A percentile compares a stretch with the other conserved stretches of the same genome.
These are phyloP conservation scores for Tetranychus cinnabarinus DNA, from an alignment of 1,140 invertebrate genomes.

Conservation along the genomic window DNA sequence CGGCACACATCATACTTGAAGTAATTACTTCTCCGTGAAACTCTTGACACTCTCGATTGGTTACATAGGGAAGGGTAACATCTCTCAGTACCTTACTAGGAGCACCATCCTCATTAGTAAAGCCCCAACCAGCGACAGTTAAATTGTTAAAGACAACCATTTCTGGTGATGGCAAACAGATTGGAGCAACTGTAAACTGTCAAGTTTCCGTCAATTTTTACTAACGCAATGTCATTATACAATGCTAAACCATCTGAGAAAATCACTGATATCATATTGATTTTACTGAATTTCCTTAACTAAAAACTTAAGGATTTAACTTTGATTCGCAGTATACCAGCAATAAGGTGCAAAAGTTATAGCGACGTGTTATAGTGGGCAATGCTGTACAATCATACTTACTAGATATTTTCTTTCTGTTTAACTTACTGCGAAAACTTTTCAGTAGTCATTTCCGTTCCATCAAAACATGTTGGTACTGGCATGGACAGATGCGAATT, in stretches of 20 bases:
- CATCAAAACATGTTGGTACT: too few relatives aligned
- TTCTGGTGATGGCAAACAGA: background rate
- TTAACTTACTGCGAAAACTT: too few relatives aligned
- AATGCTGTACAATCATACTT: too few relatives aligned
- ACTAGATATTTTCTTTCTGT: too few relatives aligned
- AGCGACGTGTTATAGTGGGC: too few relatives aligned
- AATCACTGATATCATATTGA: too few relatives aligned
- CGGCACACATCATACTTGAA: slow-evolving; percentile 1
- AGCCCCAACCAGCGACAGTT: slow-evolving; percentile 1
- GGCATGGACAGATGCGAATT: too few relatives aligned
- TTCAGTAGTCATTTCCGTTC: too few relatives aligned
- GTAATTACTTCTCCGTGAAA: background rate
- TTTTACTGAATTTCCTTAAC: too few relatives aligned
- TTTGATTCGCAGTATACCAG: too few relatives aligned
- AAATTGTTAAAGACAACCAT: background rate
- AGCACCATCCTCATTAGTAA: background rate
- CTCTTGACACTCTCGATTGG: background rate
- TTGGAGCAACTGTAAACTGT: background rate
- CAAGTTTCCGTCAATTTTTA: background rate
- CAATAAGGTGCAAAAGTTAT: too few relatives aligned
- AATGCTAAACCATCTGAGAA: background rate
- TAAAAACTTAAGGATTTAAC: too few relatives aligned
- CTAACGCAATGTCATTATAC: slow-evolving; percentile 3
- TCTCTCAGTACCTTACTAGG: background rate
- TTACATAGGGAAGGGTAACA: background rate